Evolutionary conservation across 2,113 vertebrate species (phyloP).

Genomic region (Parus major): DNA sequence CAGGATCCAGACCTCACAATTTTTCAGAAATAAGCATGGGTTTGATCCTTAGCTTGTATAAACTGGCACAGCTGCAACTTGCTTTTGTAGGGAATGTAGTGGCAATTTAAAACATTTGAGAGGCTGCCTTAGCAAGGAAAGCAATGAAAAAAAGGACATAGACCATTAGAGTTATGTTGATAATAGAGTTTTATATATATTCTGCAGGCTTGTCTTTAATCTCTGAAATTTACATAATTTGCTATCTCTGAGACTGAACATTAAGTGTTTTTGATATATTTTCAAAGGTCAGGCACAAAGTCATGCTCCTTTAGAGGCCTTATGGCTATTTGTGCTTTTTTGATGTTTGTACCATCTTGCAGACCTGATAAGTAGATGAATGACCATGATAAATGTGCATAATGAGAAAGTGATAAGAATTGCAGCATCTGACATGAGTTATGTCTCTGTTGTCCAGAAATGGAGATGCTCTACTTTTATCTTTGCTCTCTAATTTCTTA

Average conservation of each 20-base stretch:
- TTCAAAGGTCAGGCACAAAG: constrained; percentile 43
- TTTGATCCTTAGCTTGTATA: neutral
- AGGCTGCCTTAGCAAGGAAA: neutral
- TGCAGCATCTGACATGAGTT: constrained; percentile 67
- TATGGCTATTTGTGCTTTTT: constrained; percentile 48
- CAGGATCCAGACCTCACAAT: neutral
- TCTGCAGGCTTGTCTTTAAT: neutral
- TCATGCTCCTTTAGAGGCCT: constrained; percentile 12
- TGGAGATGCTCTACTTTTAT: constrained; percentile 65
- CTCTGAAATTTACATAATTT: constrained; percentile 41
- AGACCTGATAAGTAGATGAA: constrained; percentile 65
- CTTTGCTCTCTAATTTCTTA: constrained; percentile 74
- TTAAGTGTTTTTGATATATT: constrained; percentile 20
- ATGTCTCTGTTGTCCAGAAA: constrained; percentile 51
- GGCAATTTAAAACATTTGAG: neutral
- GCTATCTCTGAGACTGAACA: neutral
- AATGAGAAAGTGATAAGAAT: constrained; percentile 73
- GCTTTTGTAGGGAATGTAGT: neutral
- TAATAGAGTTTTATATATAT: neutral
- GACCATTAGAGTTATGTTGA: neutral
- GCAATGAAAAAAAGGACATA: neutral
- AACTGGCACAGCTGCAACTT: neutral
- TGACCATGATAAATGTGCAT: constrained; percentile 66
- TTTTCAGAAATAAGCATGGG: neutral
- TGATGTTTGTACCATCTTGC: constrained; percentile 54